Percentiles rank a stretch among this genome's conserved stretches.
Conservation (phyloP, 2,113 vertebrate species). For the Saguinus midas region DNA sequence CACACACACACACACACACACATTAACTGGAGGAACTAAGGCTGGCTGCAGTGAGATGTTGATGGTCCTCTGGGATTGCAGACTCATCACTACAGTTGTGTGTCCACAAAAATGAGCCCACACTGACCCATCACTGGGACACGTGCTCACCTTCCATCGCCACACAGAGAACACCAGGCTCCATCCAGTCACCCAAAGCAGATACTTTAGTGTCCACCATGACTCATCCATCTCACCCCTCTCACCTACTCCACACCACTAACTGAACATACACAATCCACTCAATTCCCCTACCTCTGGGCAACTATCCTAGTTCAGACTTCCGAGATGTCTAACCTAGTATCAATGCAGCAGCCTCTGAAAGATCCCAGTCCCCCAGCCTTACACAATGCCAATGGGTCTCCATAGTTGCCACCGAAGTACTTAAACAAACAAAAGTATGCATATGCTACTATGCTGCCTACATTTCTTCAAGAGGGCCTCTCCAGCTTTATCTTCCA, state of each 20-base stretch:
- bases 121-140: not conserved
- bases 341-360: not conserved
- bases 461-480: not conserved
- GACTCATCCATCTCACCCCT: not conserved
- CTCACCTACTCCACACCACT: not conserved
- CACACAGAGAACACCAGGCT: not conserved
- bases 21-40: not conserved
- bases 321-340: not conserved
- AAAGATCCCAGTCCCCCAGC: not conserved
- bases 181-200: not conserved
- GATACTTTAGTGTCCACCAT: not conserved
- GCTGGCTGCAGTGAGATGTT: not conserved
- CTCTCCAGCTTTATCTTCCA: not conserved
- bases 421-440: not conserved
- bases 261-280: too few relatives aligned
- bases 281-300: not conserved
- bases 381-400: not conserved
- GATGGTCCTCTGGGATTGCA: not conserved
- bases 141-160: not conserved
- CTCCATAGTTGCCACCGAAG: not conserved
- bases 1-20: not conserved
- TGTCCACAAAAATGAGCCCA: not conserved
- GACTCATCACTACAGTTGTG: not conserved
- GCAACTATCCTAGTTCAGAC: not conserved
- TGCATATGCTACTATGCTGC: not conserved